A percentile compares a stretch with the other conserved stretches of the same genome.
Conservation (phyloP, 2,797 vertebrate species). For the Poliocrania exsul region DNA sequence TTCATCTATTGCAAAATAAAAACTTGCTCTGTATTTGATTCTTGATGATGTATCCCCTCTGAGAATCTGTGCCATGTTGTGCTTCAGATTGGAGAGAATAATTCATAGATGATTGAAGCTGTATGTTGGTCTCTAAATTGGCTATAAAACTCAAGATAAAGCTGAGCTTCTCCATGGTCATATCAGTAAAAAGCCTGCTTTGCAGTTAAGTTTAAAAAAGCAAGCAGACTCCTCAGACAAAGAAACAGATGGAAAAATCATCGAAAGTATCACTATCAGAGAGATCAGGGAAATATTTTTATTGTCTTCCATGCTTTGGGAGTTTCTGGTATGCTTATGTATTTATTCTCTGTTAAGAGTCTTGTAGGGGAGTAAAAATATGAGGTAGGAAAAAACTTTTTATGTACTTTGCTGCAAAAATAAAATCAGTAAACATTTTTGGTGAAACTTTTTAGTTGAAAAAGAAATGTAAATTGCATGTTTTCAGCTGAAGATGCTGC, state of each 20-base stretch:
- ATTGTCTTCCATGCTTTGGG: background rate
- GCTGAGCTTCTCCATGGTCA: background rate
- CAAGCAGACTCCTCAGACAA: background rate
- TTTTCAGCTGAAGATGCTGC: background rate
- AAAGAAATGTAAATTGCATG: background rate
- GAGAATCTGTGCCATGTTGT: background rate
- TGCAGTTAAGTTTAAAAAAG: background rate
- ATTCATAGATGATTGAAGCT: background rate
- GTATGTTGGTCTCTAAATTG: background rate
- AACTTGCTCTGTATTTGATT: background rate
- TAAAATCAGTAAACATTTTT: background rate
- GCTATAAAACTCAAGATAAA: background rate
- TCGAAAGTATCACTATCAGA: background rate
- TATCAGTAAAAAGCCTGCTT: background rate
- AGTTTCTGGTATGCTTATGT: background rate
- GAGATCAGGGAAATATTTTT: background rate
- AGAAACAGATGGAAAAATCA: background rate
- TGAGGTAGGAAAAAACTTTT: background rate
- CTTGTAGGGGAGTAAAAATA: background rate
- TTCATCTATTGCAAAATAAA: background rate
- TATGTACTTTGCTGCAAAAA: background rate
- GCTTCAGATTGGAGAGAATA: background rate
- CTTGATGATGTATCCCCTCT: background rate
- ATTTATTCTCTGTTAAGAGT: background rate
- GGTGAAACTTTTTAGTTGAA: background rate